Percentiles rank a stretch among this genome's conserved stretches.
Conservation (phyloP, 1,140 invertebrate species). For the Drosophila serrata region DNA sequence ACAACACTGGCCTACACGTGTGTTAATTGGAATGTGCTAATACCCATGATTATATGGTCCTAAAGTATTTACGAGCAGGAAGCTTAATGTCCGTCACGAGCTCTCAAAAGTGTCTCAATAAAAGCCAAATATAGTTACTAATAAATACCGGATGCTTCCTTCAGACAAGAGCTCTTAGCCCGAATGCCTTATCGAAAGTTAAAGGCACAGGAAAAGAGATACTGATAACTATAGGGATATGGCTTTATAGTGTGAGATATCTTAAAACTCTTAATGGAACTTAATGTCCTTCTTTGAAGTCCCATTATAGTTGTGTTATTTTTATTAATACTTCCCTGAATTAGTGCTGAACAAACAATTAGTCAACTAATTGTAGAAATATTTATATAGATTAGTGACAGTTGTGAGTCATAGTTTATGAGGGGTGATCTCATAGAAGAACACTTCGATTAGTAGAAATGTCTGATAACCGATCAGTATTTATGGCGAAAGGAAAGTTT, state of each 20-base stretch:
- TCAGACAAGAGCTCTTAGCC: not conserved
- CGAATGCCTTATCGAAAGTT: slow-evolving; percentile 26
- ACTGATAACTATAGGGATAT: not conserved
- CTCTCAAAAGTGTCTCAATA: slow-evolving; percentile 9
- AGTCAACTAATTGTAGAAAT: slow-evolving; percentile 12
- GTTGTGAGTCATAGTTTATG: slow-evolving; percentile 30
- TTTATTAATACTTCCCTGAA: not conserved
- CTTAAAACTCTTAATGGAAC: not conserved
- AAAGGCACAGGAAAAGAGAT: slow-evolving; percentile 32
- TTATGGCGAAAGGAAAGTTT: slow-evolving; percentile 21
- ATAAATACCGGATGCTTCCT: slow-evolving; percentile 28
- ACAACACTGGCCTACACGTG: slow-evolving; percentile 40
- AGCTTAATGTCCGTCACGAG: slow-evolving; percentile 24
- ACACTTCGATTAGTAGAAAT: slow-evolving; percentile 29
- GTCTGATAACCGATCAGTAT: slow-evolving; percentile 11
- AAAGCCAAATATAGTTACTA: slow-evolving; percentile 14
- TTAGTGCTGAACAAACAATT: slow-evolving; percentile 4
- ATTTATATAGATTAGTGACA: slow-evolving; percentile 24
- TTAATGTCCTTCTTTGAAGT: not conserved
- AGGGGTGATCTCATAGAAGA: slow-evolving; percentile 40
- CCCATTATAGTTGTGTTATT: not conserved
- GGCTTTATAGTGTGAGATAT: too few relatives aligned
- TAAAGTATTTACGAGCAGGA: slow-evolving; percentile 27
- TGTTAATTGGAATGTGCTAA: slow-evolving; percentile 42
- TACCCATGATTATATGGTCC: slow-evolving; percentile 31